phyloP scores from a whole-genome alignment of 2,113 vertebrate genomes.

The Empidonax alnorum region DNA sequence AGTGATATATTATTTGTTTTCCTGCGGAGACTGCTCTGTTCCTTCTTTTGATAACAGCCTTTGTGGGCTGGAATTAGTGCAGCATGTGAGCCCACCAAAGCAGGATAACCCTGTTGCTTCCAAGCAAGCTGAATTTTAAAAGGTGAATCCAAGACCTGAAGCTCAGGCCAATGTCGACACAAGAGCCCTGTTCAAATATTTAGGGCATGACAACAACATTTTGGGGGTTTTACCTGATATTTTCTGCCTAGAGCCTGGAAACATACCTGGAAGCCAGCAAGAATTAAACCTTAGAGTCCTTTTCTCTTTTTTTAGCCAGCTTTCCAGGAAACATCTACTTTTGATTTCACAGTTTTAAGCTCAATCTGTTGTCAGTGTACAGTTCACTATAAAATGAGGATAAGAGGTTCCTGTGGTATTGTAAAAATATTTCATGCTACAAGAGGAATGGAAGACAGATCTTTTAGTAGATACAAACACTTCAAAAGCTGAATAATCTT shows the following conservation, averaged over 20 bases:
- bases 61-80: not conserved
- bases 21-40: not conserved
- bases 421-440: not conserved
- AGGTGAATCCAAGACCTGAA: not conserved
- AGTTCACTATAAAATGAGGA: not conserved
- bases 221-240: not conserved
- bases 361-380: not conserved
- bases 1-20: not conserved
- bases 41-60: not conserved
- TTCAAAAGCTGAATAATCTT: not conserved
- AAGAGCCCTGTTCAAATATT: not conserved
- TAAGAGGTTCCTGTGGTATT: not conserved
- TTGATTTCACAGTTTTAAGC: conserved; percentile 2
- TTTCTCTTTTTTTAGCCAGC: not conserved
- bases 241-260: not conserved
- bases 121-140: not conserved
- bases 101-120: not conserved
- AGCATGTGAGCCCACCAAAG: not conserved
- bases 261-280: not conserved
- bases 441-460: not conserved
- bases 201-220: not conserved
- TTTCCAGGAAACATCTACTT: not conserved
- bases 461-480: not conserved
- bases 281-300: not conserved
- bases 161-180: not conserved